Conservation (phyloP, 2,797 vertebrate genomes). For the Poecilia gillii region DNA sequence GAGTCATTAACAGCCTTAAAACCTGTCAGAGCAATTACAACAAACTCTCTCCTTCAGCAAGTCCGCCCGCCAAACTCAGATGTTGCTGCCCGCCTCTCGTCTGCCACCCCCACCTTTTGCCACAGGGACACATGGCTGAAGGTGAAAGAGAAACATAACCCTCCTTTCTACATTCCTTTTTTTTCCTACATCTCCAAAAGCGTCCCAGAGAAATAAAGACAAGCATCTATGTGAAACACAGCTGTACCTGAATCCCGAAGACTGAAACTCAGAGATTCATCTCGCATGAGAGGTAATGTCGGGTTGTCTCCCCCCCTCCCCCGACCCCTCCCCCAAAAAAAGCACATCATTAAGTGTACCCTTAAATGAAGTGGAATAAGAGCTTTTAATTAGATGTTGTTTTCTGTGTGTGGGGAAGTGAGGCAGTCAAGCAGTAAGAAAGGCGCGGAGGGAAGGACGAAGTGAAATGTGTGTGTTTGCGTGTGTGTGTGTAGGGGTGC, state of each 20-base stretch:
- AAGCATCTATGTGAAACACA: constrained; percentile 67
- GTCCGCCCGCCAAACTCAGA: constrained; percentile 73
- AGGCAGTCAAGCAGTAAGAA: constrained; percentile 77
- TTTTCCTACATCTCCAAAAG: constrained; percentile 22
- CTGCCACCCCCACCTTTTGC: constrained; percentile 39
- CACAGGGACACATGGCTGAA: constrained; percentile 53
- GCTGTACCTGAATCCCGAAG: constrained; percentile 74
- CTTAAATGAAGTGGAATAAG: constrained; percentile 86
- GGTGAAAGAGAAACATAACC: constrained; percentile 50
- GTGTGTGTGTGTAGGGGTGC: constrained; percentile 24
- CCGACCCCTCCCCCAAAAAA: constrained; percentile 57
- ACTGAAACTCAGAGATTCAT: constrained; percentile 68
- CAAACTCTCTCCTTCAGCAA: constrained; percentile 73
- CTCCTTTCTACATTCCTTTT: constrained; percentile 20
- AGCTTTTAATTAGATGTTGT: constrained; percentile 82
- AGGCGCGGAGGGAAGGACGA: constrained; percentile 57
- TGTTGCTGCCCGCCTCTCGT: constrained; percentile 60
- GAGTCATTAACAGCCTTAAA: constrained; percentile 90
- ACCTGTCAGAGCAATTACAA: constrained; percentile 83
- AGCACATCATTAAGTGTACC: constrained; percentile 82
- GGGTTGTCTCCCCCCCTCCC: constrained; percentile 73
- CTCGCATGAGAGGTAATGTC: constrained; percentile 79
- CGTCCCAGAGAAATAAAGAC: constrained; percentile 49
- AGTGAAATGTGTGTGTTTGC: constrained; percentile 31
- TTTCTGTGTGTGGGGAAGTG: constrained; percentile 69